These are phyloP conservation scores for Meloidogyne exigua DNA, from an alignment of 1,140 invertebrate species.

Conservation along the genomic window DNA sequence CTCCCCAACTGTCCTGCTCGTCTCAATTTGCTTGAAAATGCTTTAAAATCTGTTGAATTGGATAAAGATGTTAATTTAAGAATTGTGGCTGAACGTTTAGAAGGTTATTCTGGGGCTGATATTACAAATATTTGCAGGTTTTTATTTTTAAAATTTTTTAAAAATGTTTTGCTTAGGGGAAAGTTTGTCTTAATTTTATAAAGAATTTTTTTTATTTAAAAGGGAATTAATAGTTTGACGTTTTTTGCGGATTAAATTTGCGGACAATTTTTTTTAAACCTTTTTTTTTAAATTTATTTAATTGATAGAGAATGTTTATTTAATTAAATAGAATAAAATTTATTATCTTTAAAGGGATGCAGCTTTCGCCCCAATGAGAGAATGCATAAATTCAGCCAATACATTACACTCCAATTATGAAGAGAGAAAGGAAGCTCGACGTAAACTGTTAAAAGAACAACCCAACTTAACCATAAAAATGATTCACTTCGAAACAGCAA, in stretches of 20 bases:
- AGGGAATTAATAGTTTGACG: too few species aligned
- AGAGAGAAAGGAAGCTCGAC: conserved; percentile 7
- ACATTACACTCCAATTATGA: conserved; percentile 8
- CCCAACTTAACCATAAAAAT: conserved; percentile 43
- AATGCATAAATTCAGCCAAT: neutral
- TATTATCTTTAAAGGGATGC: conserved; percentile 3
- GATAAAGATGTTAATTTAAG: conserved; percentile 50
- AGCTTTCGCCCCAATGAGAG: conserved; percentile 15
- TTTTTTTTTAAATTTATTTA: too few species aligned
- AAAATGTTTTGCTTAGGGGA: too few species aligned
- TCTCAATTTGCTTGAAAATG: conserved; percentile 35
- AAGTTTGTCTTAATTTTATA: too few species aligned
- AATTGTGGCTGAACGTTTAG: conserved; percentile 44
- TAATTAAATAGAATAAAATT: too few species aligned
- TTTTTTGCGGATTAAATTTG: too few species aligned
- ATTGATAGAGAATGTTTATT: too few species aligned
- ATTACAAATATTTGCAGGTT: conserved; percentile 51
- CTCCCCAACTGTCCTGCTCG: conserved; percentile 73
- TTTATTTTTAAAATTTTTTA: neutral
- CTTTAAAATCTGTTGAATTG: conserved; percentile 43
- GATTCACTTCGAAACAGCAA: conserved; percentile 39
- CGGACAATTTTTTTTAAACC: too few species aligned
- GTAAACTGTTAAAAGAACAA: conserved; percentile 18
- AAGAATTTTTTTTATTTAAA: too few species aligned
- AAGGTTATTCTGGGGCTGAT: conserved; percentile 56